Conservation (phyloP, 1,140 invertebrate genomes). For the Diorhabda sublineata region DNA sequence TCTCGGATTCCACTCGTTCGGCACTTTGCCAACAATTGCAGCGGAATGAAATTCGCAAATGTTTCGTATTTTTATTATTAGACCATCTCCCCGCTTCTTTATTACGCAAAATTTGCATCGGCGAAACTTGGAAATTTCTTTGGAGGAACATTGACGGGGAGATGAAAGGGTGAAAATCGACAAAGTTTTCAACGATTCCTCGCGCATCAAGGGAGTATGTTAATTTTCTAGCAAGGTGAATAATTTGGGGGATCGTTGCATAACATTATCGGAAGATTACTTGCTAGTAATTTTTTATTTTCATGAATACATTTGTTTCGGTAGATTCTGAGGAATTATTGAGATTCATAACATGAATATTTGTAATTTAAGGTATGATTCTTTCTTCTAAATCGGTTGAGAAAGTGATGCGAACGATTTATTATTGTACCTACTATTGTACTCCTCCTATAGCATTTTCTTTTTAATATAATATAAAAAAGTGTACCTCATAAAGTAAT, state of each 20-base stretch:
- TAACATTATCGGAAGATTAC: not conserved
- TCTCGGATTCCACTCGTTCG: constrained; percentile 20
- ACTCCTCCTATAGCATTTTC: too few species aligned
- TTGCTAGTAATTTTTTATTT: not conserved
- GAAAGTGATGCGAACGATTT: too few species aligned
- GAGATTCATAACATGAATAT: too few species aligned
- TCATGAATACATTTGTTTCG: not conserved
- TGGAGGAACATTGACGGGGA: constrained; percentile 18
- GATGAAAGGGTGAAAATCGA: constrained; percentile 21
- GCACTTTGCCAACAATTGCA: constrained; percentile 29
- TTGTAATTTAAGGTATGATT: too few species aligned
- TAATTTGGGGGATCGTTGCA: constrained; percentile 5
- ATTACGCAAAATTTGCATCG: constrained; percentile 33
- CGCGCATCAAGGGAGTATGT: constrained; percentile 17
- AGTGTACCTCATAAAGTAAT: too few species aligned
- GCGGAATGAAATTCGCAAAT: constrained; percentile 33
- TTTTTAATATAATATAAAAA: too few species aligned
- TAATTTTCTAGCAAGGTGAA: constrained; percentile 14
- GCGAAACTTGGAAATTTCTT: constrained; percentile 17
- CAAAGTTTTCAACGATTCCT: constrained; percentile 12
- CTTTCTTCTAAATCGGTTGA: too few species aligned
- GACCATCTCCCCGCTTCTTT: constrained; percentile 33
- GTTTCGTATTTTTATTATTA: constrained; percentile 35
- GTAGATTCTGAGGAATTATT: not conserved
- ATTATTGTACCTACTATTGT: too few species aligned